Evolutionary conservation across 2,113 vertebrate species (phyloP), one percentile per base, ranked within the genome.

Genomic region (Eurystomus gularis): DNA sequence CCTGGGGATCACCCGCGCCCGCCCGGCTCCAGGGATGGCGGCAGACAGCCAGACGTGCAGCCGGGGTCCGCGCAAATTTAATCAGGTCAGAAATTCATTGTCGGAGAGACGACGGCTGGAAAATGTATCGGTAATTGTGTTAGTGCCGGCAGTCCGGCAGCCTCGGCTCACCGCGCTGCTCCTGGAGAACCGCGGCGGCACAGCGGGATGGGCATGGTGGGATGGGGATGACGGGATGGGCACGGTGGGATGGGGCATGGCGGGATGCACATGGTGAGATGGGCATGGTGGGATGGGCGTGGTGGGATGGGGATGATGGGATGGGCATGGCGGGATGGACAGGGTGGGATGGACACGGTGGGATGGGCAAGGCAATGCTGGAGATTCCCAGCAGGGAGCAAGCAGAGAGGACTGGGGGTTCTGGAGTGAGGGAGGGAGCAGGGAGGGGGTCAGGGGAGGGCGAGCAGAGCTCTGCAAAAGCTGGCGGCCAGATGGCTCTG

Each of bases 71-170:
- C 5, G 1, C 86, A 96, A 96, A 97, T 96, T n/a, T 0, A 96
- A 96, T 97, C 96, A 96, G 80, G 54, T 75, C 80, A 78, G 76
- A 88, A 94, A 88, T 91, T 71, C 76, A 42, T 75, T 0, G 68
- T 5, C 11, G 11, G 82, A 58, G 88, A 93, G 93, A n/a, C 4
- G 8, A 35, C 40, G 86, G 94, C 96, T 94, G 95, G 89, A 5
- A 52, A 92, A 77, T 10, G 86, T 66, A 82, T 58, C 2, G 4
- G 61, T 58, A 83, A 96, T 77, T 15, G 93, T 0, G 86, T 94
- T 78, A 91, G 94, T 0, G 83, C 68, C 10, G 29, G 55, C 76
- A 29, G 58, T 3, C 9, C 44, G 2, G 37, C 6, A 9, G 35
- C 87, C 86, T 4, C 40, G 7, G 29, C 86, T 48, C 4, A 3